phyloP scores from a whole-genome alignment of 2,888 invertebrate genomes.

The Trichogramma dendrolimi region DNA sequence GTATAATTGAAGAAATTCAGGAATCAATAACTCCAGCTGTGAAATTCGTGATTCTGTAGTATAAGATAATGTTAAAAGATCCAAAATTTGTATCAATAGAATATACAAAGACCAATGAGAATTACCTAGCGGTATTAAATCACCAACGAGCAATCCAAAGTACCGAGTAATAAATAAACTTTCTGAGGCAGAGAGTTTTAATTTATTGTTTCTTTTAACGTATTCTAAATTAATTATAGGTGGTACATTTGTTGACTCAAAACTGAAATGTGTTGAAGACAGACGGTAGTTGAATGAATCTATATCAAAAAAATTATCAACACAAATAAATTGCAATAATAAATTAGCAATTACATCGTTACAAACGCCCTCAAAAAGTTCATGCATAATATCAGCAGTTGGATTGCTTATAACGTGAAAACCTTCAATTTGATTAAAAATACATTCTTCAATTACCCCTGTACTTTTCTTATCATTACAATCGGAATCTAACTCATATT shows the following conservation, averaged over 20 bases:
- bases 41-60: too few relatives aligned
- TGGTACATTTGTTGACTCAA: not conserved
- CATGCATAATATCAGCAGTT: conserved; percentile 1
- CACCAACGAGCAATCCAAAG: conserved; percentile 28
- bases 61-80: too few relatives aligned
- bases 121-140: too few relatives aligned
- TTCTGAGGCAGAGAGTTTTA: conserved; percentile 30
- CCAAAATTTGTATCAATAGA: too few relatives aligned
- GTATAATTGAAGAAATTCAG: too few relatives aligned
- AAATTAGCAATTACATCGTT: not conserved
- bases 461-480: not conserved
- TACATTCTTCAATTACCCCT: not conserved
- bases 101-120: too few relatives aligned
- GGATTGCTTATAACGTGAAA: conserved; percentile 2
- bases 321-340: too few relatives aligned
- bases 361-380: not conserved
- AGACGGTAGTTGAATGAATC: too few relatives aligned
- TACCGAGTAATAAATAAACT: conserved; percentile 22
- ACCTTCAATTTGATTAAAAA: not conserved
- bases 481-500: too few relatives aligned
- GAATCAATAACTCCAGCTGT: too few relatives aligned
- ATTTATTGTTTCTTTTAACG: not conserved
- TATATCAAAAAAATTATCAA: too few relatives aligned
- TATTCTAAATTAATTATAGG: not conserved
- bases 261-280: not conserved